phyloP scores from a whole-genome alignment of 2,113 vertebrate genomes.

The Condylura cristata region DNA sequence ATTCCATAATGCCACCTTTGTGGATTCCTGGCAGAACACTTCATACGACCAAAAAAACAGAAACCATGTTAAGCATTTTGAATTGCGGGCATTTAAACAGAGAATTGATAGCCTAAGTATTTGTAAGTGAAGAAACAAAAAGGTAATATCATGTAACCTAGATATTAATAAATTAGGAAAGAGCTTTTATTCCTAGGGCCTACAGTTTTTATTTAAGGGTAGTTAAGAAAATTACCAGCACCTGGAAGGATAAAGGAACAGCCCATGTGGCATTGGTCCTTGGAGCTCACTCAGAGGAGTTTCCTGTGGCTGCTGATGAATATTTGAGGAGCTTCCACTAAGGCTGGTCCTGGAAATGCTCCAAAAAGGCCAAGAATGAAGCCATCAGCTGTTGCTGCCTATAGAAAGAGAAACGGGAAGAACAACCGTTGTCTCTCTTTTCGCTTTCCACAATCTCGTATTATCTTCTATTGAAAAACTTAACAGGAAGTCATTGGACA shows the following conservation, averaged over 20 bases:
- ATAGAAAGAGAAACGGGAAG: background rate
- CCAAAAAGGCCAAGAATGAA: background rate
- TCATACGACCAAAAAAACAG: background rate
- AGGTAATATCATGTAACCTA: background rate
- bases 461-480: background rate
- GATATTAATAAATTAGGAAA: background rate
- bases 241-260: background rate
- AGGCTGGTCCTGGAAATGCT: background rate
- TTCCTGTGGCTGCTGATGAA: background rate
- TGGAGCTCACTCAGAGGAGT: background rate
- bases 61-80: conserved; percentile 13
- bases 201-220: background rate
- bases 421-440: background rate
- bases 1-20: conserved; percentile 24
- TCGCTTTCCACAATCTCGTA: background rate
- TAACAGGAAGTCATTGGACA: background rate
- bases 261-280: background rate
- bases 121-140: background rate
- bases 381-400: background rate
- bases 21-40: background rate
- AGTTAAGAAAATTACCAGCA: background rate
- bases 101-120: background rate
- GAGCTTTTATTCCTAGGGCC: no score
- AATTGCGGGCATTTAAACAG: background rate
- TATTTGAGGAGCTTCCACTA: background rate